Conservation (phyloP, 2,888 invertebrate species). For the Itoplectis maculator region DNA sequence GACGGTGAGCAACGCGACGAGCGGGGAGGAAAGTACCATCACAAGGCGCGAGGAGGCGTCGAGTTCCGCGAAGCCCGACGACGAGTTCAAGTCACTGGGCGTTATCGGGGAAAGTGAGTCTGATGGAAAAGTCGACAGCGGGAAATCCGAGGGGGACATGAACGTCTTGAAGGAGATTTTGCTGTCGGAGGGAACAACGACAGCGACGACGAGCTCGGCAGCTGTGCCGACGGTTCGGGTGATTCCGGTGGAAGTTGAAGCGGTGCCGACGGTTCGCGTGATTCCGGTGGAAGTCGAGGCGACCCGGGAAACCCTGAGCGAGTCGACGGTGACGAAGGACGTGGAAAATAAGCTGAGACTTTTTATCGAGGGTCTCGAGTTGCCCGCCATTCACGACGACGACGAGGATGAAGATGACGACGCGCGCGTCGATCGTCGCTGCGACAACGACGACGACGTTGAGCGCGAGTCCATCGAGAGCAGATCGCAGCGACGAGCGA, state of each 20-base stretch:
- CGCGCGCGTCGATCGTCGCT: slow-evolving; percentile 63
- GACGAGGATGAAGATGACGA: too few relatives aligned
- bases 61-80: slow-evolving; percentile 11
- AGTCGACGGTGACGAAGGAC: slow-evolving; percentile 76
- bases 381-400: slow-evolving; percentile 72
- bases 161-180: slow-evolving; percentile 29
- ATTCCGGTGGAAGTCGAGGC: slow-evolving; percentile 59
- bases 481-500: slow-evolving; percentile 83
- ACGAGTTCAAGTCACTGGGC: neutral
- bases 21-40: slow-evolving; percentile 64
- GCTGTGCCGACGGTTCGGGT: slow-evolving; percentile 26
- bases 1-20: slow-evolving; percentile 16
- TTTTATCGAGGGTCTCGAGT: slow-evolving; percentile 79
- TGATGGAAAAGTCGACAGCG: slow-evolving; percentile 69
- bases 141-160: slow-evolving; percentile 63
- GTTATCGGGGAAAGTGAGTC: slow-evolving; percentile 21
- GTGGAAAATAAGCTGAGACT: slow-evolving; percentile 79
- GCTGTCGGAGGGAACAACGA: slow-evolving; percentile 82
- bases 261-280: slow-evolving; percentile 25
- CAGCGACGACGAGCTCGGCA: slow-evolving; percentile 78
- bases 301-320: slow-evolving; percentile 14
- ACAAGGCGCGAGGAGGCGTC: neutral
- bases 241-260: slow-evolving; percentile 58
- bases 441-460: too few relatives aligned
- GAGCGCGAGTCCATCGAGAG: slow-evolving; percentile 51